Evolutionary conservation across 2,797 vertebrate species (phyloP).

Genomic region (Propithecus perrieri): DNA sequence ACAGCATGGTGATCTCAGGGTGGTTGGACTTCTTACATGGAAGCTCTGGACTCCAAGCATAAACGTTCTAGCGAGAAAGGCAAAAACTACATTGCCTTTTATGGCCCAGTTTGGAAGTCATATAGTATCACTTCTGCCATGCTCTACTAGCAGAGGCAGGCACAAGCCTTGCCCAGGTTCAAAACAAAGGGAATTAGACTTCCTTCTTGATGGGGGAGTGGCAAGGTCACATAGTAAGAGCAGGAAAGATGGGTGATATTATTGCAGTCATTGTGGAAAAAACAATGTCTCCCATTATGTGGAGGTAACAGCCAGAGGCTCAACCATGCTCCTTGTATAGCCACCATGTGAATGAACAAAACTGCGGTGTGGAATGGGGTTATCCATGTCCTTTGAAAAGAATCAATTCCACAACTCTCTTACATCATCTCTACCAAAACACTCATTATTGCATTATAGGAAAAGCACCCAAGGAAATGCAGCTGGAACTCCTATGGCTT

Average conservation of each 20-base stretch:
- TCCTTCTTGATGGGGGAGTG: neutral
- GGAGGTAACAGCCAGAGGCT: neutral
- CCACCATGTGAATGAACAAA: neutral
- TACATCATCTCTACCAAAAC: neutral
- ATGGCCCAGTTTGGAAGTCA: neutral
- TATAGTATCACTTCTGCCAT: neutral
- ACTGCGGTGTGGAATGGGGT: neutral
- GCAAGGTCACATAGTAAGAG: neutral
- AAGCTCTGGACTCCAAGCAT: neutral
- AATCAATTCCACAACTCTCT: neutral
- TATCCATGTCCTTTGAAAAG: constrained; percentile 1
- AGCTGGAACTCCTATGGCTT: neutral
- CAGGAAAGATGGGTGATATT: neutral
- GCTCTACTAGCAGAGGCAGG: neutral
- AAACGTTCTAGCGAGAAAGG: neutral
- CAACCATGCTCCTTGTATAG: neutral
- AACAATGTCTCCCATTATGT: neutral
- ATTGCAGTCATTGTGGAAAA: neutral
- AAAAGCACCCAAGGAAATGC: neutral
- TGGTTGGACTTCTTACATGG: neutral
- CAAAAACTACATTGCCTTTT: neutral
- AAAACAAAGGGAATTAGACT: neutral
- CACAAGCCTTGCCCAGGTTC: neutral
- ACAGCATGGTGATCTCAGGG: neutral
- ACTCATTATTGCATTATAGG: neutral